Percentiles rank a stretch among this genome's conserved stretches.
phyloP scores from a whole-genome alignment of 2,797 vertebrate genomes.

The Coccyzus lansbergi region DNA sequence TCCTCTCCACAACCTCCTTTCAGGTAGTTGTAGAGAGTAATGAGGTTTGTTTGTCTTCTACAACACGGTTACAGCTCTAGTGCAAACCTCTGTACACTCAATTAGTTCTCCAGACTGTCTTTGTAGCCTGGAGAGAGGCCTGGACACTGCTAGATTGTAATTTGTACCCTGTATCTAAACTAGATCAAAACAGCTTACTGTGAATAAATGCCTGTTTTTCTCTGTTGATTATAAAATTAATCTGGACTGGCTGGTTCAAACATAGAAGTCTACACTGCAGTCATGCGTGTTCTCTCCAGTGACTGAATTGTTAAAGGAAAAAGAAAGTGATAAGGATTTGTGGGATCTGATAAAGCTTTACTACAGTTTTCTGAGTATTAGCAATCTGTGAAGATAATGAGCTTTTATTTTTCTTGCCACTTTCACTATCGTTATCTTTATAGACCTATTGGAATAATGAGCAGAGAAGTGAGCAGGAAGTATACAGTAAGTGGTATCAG shows the following conservation, averaged over 20 bases:
- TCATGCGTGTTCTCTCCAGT: not conserved
- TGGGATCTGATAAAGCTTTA: not conserved
- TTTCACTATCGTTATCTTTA: not conserved
- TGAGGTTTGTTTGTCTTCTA: too few species aligned
- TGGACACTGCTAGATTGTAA: not conserved
- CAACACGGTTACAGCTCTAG: too few species aligned
- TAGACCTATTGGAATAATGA: not conserved
- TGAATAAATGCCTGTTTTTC: not conserved
- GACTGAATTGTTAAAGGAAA: not conserved
- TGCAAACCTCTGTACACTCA: not conserved
- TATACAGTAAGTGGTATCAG: not conserved
- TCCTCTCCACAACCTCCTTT: too few species aligned
- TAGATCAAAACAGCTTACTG: not conserved
- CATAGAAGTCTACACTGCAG: not conserved
- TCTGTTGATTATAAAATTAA: not conserved
- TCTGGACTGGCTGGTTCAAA: not conserved
- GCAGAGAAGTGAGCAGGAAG: not conserved
- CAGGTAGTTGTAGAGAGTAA: too few species aligned
- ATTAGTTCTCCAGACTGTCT: not conserved
- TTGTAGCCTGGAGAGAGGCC: not conserved
- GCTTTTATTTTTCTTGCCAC: conserved; percentile 2
- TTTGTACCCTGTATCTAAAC: not conserved
- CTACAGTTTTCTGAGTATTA: not conserved
- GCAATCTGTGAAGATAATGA: not conserved
- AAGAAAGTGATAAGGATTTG: not conserved